These are phyloP conservation scores for Setipinna tenuifilis DNA, from an alignment of 2,797 vertebrate species.

Conservation along the genomic window DNA sequence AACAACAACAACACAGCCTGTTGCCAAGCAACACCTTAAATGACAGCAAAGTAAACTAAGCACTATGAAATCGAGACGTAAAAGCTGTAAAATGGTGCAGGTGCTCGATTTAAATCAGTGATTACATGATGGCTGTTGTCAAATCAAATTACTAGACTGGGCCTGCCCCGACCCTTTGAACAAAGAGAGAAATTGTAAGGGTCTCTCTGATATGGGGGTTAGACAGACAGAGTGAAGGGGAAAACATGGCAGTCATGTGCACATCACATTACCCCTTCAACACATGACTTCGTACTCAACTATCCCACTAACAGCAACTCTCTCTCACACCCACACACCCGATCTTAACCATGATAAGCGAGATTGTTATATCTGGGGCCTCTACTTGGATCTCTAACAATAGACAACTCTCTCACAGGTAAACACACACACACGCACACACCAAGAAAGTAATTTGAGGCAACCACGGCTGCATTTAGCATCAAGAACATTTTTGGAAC, in stretches of 20 bases:
- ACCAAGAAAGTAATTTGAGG: no score
- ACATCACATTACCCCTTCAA: conserved; percentile 12
- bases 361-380: background rate
- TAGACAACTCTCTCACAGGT: background rate
- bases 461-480: background rate
- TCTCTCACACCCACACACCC: background rate
- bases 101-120: background rate
- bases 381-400: background rate
- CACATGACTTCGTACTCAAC: conserved; percentile 1
- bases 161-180: background rate
- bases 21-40: background rate
- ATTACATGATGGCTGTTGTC: background rate
- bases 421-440: background rate
- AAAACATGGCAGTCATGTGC: conserved; percentile 1
- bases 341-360: background rate
- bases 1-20: background rate
- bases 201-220: background rate
- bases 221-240: background rate
- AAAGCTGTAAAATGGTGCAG: background rate
- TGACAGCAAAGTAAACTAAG: background rate
- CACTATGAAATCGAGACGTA: background rate
- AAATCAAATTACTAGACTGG: background rate
- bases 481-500: background rate
- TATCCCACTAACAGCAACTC: background rate
- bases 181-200: background rate